Percentiles rank a stretch among this genome's conserved stretches.
Conservation (phyloP, 2,888 invertebrate species). For the Rotaria macrura region DNA sequence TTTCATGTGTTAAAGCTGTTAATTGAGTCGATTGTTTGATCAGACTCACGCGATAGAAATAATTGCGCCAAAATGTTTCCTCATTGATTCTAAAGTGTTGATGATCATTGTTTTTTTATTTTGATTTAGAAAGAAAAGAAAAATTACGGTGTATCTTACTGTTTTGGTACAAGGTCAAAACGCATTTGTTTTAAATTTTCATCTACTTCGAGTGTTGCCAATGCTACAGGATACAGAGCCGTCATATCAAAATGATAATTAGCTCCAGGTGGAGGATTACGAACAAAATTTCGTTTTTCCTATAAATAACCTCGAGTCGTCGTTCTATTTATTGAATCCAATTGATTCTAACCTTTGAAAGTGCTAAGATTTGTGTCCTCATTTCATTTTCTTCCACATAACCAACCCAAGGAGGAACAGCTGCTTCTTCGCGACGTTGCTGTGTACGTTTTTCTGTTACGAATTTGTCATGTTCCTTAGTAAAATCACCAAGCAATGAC, state of each 20-base stretch:
- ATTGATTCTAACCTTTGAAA: conserved; percentile 64
- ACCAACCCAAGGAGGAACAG: conserved; percentile 80
- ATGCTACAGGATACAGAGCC: conserved; percentile 78
- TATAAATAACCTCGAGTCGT: conserved; percentile 50
- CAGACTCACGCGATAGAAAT: conserved; percentile 95
- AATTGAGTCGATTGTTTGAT: conserved; percentile 89
- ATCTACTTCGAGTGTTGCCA: conserved; percentile 85
- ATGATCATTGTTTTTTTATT: neutral
- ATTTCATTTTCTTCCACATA: conserved; percentile 83
- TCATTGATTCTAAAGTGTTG: conserved; percentile 58
- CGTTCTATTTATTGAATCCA: neutral
- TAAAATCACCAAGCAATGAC: conserved; percentile 87
- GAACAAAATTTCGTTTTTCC: conserved; percentile 92
- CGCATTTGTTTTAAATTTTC: conserved; percentile 93
- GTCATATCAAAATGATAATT: conserved; percentile 90
- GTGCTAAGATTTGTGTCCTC: conserved; percentile 83
- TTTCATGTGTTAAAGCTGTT: conserved; percentile 4
- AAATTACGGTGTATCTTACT: conserved; percentile 60
- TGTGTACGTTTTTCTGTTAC: conserved; percentile 71
- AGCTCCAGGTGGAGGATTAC: conserved; percentile 73
- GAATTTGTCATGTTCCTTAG: conserved; percentile 90
- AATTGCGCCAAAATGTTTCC: conserved; percentile 98
- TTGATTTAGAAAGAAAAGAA: neutral
- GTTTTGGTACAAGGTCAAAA: conserved; percentile 96
- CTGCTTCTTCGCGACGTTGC: conserved; percentile 46